Conservation (phyloP, 2,888 invertebrate genomes). For the Leucophora obtusa region DNA sequence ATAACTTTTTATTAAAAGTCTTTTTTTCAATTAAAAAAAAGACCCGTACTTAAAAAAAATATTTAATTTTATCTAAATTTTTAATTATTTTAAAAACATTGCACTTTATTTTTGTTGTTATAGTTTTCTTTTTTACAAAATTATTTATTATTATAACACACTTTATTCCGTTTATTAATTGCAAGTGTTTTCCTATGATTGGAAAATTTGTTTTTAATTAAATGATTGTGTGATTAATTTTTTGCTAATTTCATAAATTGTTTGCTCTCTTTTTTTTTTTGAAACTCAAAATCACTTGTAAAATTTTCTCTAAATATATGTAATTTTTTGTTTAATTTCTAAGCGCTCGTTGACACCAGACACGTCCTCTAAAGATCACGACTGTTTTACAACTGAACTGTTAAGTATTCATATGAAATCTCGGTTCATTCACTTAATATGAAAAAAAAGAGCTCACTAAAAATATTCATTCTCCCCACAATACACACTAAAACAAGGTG, state of each 20-base stretch:
- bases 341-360: slow-evolving; percentile 68
- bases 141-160: slow-evolving; percentile 6
- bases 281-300: slow-evolving; percentile 46
- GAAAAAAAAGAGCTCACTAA: slow-evolving; percentile 35
- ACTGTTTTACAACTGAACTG: slow-evolving; percentile 78
- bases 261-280: slow-evolving; percentile 55
- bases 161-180: slow-evolving; percentile 19
- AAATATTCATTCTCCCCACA: slow-evolving; percentile 38
- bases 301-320: slow-evolving; percentile 38
- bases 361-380: slow-evolving; percentile 79
- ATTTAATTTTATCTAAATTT: slow-evolving; percentile 42
- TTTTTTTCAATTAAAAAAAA: slow-evolving; percentile 13
- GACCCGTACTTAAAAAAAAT: slow-evolving; percentile 16
- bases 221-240: slow-evolving; percentile 71
- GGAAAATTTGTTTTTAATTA: slow-evolving; percentile 72
- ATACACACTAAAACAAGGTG: slow-evolving; percentile 27
- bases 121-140: slow-evolving; percentile 11
- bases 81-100: slow-evolving; percentile 64
- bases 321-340: slow-evolving; percentile 33
- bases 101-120: slow-evolving; percentile 56
- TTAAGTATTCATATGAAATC: slow-evolving; percentile 65
- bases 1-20: slow-evolving; percentile 15
- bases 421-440: slow-evolving; percentile 63
- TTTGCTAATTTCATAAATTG: slow-evolving; percentile 70
- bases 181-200: slow-evolving; percentile 50